phyloP scores from a whole-genome alignment of 2,797 vertebrate species.

The Paedocypris micromegethes region DNA sequence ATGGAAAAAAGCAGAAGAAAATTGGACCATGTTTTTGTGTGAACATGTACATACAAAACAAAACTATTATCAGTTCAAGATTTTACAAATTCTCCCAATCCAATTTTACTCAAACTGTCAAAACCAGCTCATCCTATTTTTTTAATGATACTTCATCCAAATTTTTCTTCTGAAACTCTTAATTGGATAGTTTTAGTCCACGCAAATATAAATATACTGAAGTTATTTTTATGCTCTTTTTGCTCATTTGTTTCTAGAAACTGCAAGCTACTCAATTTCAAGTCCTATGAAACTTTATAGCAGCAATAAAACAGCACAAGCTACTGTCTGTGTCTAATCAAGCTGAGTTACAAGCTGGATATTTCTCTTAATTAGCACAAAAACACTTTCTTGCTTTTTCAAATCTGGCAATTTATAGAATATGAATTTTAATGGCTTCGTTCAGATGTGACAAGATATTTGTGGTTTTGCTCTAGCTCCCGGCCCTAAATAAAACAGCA shows the following conservation, averaged over 20 bases:
- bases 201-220: too few species aligned
- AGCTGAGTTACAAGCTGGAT: not conserved
- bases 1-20: too few species aligned
- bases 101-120: too few species aligned
- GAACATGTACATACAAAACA: too few species aligned
- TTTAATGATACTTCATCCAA: too few species aligned
- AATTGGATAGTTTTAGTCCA: too few species aligned
- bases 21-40: too few species aligned
- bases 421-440: conserved; percentile 4
- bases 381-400: conserved; percentile 9
- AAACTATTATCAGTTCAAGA: too few species aligned
- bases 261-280: not conserved
- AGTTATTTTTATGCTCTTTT: not conserved
- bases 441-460: conserved; percentile 25
- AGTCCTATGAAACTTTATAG: not conserved
- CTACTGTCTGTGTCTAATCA: not conserved
- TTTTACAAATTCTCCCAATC: too few species aligned
- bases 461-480: conserved; percentile 20
- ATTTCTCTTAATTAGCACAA: not conserved
- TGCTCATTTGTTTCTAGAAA: not conserved
- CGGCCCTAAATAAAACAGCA: conserved; percentile 14
- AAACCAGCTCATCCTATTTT: too few species aligned
- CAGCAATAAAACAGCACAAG: not conserved
- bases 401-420: not conserved
- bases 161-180: too few species aligned